Conservation (phyloP, 2,113 vertebrate species). For the Pseudorectes ferrugineus region DNA sequence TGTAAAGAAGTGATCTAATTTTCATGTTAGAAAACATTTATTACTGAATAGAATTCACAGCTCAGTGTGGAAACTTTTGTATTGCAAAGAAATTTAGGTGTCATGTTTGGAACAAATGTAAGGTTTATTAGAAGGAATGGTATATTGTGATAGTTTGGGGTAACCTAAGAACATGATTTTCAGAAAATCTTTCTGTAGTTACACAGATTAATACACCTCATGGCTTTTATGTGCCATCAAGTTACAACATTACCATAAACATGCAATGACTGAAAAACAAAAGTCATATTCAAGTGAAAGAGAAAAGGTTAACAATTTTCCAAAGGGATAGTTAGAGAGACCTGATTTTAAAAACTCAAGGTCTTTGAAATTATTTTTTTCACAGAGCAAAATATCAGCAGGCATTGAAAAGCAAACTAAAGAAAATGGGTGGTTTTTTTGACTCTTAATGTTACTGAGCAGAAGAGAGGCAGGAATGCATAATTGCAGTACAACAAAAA, state of each 20-base stretch:
- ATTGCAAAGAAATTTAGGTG: not conserved
- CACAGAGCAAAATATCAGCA: not conserved
- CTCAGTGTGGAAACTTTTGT: not conserved
- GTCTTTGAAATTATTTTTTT: not conserved
- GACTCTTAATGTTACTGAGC: not conserved
- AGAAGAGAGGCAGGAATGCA: not conserved
- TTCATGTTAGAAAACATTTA: not conserved
- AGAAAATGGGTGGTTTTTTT: accelerated
- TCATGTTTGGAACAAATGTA: accelerated
- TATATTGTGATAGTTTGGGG: not conserved
- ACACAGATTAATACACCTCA: not conserved
- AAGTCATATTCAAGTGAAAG: not conserved
- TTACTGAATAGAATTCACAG: not conserved
- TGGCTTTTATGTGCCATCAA: not conserved
- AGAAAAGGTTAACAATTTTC: not conserved
- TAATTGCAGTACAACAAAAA: not conserved
- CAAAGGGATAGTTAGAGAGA: not conserved
- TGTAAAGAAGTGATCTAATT: not conserved
- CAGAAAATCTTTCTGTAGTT: not conserved
- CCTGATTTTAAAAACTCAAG: not conserved
- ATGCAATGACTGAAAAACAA: not conserved
- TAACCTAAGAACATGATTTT: not conserved
- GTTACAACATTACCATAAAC: not conserved
- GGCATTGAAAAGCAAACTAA: not conserved
- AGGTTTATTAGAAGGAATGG: not conserved